Conservation (phyloP, 2,888 invertebrate species). For the Cataglyphis albicans region DNA sequence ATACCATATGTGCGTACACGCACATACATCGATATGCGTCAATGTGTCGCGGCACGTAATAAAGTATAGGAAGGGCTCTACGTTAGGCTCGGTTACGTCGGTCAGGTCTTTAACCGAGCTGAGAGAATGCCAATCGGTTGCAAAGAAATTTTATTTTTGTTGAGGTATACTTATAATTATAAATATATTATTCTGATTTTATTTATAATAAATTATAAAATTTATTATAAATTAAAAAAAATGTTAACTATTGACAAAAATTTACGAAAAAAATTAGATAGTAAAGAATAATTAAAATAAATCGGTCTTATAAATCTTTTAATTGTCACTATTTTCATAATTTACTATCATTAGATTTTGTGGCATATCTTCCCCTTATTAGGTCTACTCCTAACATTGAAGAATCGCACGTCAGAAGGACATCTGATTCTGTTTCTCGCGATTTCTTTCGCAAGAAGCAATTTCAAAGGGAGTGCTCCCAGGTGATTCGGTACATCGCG, state of each 20-base stretch:
- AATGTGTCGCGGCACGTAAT: conserved; percentile 52
- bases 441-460: conserved; percentile 10
- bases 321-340: background rate
- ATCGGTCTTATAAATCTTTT: no score
- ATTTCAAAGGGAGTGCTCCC: background rate
- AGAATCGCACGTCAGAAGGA: conserved; percentile 1
- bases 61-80: conserved; percentile 70
- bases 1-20: background rate
- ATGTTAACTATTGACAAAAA: background rate
- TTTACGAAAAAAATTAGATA: background rate
- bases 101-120: conserved; percentile 76
- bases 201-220: no score
- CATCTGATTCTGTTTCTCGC: conserved; percentile 18
- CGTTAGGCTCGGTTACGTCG: conserved; percentile 78
- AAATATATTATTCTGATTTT: background rate
- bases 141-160: background rate
- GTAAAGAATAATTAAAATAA: background rate
- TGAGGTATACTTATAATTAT: background rate
- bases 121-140: conserved; percentile 70
- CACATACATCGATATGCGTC: conserved; percentile 29
- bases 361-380: background rate
- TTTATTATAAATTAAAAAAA: background rate
- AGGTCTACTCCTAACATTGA: background rate
- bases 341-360: background rate
- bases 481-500: conserved; percentile 38